Conservation (phyloP, 2,113 vertebrate species). For the Blennius ocellaris region DNA sequence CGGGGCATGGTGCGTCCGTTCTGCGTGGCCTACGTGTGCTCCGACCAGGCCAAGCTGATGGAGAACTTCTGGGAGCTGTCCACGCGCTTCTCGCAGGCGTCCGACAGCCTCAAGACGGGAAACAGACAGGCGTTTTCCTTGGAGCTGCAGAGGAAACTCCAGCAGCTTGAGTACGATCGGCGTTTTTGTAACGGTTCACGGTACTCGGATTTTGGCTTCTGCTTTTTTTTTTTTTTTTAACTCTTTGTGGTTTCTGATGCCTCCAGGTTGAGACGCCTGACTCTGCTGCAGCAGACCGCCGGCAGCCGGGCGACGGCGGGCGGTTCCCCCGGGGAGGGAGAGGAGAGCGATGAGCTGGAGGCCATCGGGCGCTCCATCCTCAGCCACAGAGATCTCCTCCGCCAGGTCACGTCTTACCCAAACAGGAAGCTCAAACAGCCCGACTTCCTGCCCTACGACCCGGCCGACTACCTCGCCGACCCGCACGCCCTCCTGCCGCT, state of each 20-base stretch:
- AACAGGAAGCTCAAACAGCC: constrained; percentile 88
- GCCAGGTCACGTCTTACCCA: constrained; percentile 92
- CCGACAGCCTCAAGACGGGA: constrained; percentile 94
- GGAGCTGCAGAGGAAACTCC: constrained; percentile 92
- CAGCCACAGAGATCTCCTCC: constrained; percentile 91
- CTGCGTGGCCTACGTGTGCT: constrained; percentile 96
- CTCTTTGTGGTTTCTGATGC: neutral
- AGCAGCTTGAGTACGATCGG: constrained; percentile 90
- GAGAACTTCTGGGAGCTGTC: constrained; percentile 91
- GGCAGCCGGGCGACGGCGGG: constrained; percentile 74
- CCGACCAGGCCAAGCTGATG: constrained; percentile 94
- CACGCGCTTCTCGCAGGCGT: constrained; percentile 88
- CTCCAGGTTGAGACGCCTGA: constrained; percentile 61
- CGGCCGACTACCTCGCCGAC: constrained; percentile 55
- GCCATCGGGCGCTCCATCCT: constrained; percentile 90
- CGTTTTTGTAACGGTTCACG: no score
- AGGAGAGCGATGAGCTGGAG: constrained; percentile 87
- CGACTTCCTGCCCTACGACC: constrained; percentile 86
- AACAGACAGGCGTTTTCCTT: constrained; percentile 94
- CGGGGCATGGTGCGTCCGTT: constrained; percentile 95
- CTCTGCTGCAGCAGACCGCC: constrained; percentile 70
- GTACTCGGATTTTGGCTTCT: no score
- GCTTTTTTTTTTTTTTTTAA: no score
- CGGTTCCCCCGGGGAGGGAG: constrained; percentile 80
- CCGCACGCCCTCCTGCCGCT: neutral